Percentiles rank a stretch among this genome's conserved stretches.
Conservation (phyloP, 2,888 invertebrate species). For the Aphelenchoides bicaudatus region DNA sequence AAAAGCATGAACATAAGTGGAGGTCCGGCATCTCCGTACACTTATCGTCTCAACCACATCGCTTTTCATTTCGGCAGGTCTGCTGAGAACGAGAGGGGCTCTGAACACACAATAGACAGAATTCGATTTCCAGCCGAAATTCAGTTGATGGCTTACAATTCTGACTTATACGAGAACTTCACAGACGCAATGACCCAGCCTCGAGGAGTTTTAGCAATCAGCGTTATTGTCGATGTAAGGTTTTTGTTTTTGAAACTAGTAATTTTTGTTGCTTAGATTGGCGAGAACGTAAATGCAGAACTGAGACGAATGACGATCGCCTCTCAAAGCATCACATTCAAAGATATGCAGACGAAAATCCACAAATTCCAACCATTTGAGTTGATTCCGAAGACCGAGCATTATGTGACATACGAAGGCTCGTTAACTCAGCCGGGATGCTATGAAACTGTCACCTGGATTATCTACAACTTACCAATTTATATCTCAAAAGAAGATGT, state of each 20-base stretch:
- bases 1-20: conserved; percentile 75
- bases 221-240: conserved; percentile 83
- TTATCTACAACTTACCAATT: conserved; percentile 93
- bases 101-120: conserved; percentile 92
- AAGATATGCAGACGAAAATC: conserved; percentile 69
- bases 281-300: conserved; percentile 85
- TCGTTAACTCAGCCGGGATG: conserved; percentile 69
- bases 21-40: conserved; percentile 76
- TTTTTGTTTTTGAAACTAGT: background rate
- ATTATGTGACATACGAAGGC: conserved; percentile 79
- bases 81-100: conserved; percentile 79
- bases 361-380: conserved; percentile 79
- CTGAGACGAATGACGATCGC: conserved; percentile 84
- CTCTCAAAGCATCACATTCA: conserved; percentile 83
- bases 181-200: conserved; percentile 88
- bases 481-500: conserved; percentile 94
- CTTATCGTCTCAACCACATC: conserved; percentile 53
- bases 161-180: conserved; percentile 91
- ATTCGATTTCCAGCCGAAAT: conserved; percentile 97
- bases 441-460: conserved; percentile 99
- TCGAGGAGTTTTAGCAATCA: conserved; percentile 89
- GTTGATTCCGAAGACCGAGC: conserved; percentile 82
- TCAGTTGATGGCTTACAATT: conserved; percentile 75
- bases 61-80: conserved; percentile 80
- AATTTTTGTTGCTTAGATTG: conserved; percentile 69